Base-by-base conservation (phyloP, 2,888 invertebrate genomes). In the Plebejus anna region DNA sequence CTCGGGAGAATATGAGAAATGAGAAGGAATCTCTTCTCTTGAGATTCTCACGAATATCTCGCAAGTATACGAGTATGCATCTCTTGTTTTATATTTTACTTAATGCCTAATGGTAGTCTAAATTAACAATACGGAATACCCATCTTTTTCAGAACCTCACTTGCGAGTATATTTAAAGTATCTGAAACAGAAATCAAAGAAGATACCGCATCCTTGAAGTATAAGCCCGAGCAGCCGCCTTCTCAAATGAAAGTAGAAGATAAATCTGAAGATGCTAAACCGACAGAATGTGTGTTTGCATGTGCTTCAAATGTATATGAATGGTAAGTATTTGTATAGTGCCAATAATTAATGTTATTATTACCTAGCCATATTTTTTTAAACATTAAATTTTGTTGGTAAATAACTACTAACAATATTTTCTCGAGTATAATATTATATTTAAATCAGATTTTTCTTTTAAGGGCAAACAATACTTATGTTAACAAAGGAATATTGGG, bases 151-250 rank as follows among this genome's bases (percentile, higher is more conserved):
- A 94, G 93, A 79, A 89, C 92, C 36, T 87, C 93, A 51, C 81
- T 94, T 76, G 88, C 93, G 70, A 90, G 83, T 80, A 90, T 94
- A 81, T 94, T 94, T 82, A 87, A 83, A 28, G 78, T 77, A 51
- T 75, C 82, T 59, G 81, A 80, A 78, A 76, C 77, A 42, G 83
- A 82, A 77, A 84, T 84, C 72, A 80, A 78, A 75, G 79, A 82
- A 78, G 86, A 85, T 75, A 89, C 89, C 80, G 83, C 88, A 55
- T 83, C 91, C 38, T 82, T 93, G 70, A 92, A 90, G 80, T 94
- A 93, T 84, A 83, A 84, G 59, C 87, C 94, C 51, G 89, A 88
- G 32, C 87, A 88, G 79, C 84, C 87, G 78, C 82, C 85, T 76
- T 82, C 79, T 77, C 71, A 78, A 75, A 78, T 32, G 0, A 73